Base-by-base conservation (phyloP, 1,140 invertebrate genomes). In the Drosophila kepulauana region DNA sequence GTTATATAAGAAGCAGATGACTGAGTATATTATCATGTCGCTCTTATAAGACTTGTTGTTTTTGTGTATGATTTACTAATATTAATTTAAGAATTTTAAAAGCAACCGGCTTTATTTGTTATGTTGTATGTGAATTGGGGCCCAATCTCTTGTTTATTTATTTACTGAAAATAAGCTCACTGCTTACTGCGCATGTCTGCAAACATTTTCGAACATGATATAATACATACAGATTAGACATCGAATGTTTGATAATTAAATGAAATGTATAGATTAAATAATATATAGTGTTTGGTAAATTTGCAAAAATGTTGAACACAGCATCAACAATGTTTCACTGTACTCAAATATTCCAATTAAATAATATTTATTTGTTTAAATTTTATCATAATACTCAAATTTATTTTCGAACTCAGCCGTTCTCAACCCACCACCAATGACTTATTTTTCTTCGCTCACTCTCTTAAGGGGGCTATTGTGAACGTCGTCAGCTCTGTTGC, bases 401-500 rank as follows among this genome's bases (percentile, higher is more conserved):
- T 16, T 2, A 8, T 16, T 48, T 48, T 48, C 7, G 5, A 48
- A 48, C 8, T 15, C 13, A 13, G 13, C 5, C 5, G n/a, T 13
- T 43, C 41, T 43, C n/a, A 43, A 43, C 41, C 41, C 5, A 43
- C 41, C 41, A n/a, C 41, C 41, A 3, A 35, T 59, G 13, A 13
- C 38, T 35, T 28, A 61, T 46, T 15, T 43, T 20, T 16, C 25
- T 25, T 65, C 16, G 16, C 10, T 20, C 43, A 4, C n/a, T 30
- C 51, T 43, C 7, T 43, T 64, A 67, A 46, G 38, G 64, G 64
- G 80, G 68, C 48, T 64, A 52, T 52, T 45, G 46, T 25, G 35
- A 66, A 28, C 43, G 62, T 56, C 46, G 43, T 63, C 25, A 61
- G 58, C 66, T 74, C 52, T 71, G 57, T 59, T 66, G 63, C 66